These are phyloP conservation scores for Amphipyra berbera DNA, from an alignment of 2,888 invertebrate species.

Conservation along the genomic window DNA sequence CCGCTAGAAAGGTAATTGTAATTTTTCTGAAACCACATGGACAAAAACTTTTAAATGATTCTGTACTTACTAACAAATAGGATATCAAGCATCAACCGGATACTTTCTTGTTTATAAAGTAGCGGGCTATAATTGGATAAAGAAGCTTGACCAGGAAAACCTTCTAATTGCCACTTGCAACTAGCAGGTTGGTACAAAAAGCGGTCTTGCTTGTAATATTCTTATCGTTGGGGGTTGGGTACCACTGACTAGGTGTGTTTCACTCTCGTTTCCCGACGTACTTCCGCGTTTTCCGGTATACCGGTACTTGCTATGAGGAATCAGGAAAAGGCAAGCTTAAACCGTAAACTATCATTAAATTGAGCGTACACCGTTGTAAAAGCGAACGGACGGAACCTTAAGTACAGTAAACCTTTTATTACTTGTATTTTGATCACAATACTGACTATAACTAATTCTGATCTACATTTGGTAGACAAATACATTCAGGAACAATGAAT, in stretches of 20 bases:
- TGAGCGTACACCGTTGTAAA: conserved; percentile 27
- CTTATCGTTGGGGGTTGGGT: conserved; percentile 55
- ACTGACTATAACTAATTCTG: conserved; percentile 9
- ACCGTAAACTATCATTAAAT: conserved; percentile 67
- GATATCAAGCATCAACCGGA: conserved; percentile 35
- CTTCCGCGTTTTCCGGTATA: conserved; percentile 74
- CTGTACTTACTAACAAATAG: conserved; percentile 11
- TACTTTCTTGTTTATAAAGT: conserved; percentile 39
- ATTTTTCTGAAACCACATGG: background rate
- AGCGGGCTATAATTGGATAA: conserved; percentile 57
- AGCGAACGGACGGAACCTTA: conserved; percentile 32
- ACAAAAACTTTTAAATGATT: conserved; percentile 9
- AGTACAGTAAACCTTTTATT: conserved; percentile 21
- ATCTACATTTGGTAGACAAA: background rate
- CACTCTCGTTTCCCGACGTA: conserved; percentile 70
- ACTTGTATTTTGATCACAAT: conserved; percentile 14
- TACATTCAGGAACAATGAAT: too few relatives aligned
- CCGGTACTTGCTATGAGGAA: conserved; percentile 65
- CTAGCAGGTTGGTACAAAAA: conserved; percentile 44
- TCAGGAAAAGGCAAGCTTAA: conserved; percentile 70
- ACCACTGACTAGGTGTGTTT: conserved; percentile 63
- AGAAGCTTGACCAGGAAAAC: conserved; percentile 64
- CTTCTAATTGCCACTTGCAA: conserved; percentile 60
- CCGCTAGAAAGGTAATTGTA: background rate
- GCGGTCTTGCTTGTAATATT: conserved; percentile 46